These are phyloP conservation scores for Emydura subglobosa DNA, from an alignment of 2,113 vertebrate species.

Conservation along the genomic window DNA sequence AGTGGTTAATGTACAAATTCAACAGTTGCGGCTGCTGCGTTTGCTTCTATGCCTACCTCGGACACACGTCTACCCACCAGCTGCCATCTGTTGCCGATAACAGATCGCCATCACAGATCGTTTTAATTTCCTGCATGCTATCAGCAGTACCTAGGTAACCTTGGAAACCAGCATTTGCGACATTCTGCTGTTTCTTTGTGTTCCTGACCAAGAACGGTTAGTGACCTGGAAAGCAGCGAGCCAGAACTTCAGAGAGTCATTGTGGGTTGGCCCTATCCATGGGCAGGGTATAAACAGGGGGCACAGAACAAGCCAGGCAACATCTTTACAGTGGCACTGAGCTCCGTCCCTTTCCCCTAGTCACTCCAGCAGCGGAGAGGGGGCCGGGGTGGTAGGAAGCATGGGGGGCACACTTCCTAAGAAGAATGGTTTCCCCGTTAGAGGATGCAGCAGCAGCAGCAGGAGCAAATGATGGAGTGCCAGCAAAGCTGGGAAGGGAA, in stretches of 20 bases:
- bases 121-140: slow-evolving; percentile 87
- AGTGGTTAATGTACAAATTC: neutral
- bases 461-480: neutral
- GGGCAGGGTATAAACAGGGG: neutral
- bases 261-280: neutral
- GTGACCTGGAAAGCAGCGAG: neutral
- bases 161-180: slow-evolving; percentile 75
- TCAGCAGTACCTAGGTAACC: slow-evolving; percentile 81
- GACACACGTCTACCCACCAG: slow-evolving; percentile 37
- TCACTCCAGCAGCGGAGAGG: neutral
- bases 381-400: neutral
- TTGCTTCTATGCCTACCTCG: slow-evolving; percentile 63
- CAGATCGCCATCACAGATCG: slow-evolving; percentile 56
- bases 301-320: neutral
- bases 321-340: neutral
- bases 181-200: neutral
- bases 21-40: neutral
- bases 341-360: neutral
- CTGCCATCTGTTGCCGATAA: slow-evolving; percentile 77
- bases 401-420: neutral
- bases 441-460: neutral
- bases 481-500: neutral
- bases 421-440: neutral
- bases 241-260: neutral
- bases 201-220: slow-evolving; percentile 1